phyloP scores from a whole-genome alignment of 2,113 vertebrate genomes.

The Cromileptes altivelis region DNA sequence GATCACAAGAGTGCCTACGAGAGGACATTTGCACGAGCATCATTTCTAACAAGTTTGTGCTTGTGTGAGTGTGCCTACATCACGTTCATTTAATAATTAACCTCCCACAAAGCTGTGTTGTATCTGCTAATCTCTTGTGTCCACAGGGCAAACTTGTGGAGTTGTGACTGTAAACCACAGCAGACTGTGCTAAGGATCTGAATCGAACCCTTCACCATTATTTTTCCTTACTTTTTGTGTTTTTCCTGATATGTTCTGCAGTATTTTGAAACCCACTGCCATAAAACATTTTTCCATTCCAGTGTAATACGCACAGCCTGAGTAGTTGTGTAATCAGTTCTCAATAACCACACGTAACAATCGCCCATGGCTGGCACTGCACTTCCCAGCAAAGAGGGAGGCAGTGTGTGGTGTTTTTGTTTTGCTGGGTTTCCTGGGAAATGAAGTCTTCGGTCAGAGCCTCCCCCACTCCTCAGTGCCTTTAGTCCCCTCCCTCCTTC shows the following conservation, averaged over 20 bases:
- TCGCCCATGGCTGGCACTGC: conserved; percentile 50
- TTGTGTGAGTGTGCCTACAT: conserved; percentile 5
- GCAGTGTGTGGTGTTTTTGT: conserved; percentile 58
- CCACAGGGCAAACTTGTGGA: neutral
- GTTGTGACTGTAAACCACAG: neutral
- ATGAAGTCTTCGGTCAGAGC: conserved; percentile 53
- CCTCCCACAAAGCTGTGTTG: conserved; percentile 11
- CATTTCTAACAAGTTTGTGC: conserved; percentile 1
- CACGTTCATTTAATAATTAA: conserved; percentile 32
- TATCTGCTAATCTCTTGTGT: conserved; percentile 8
- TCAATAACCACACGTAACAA: conserved; percentile 50
- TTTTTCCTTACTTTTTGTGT: neutral
- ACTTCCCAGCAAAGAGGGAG: conserved; percentile 52
- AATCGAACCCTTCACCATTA: neutral
- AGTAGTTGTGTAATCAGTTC: conserved; percentile 65
- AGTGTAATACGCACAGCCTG: conserved; percentile 16
- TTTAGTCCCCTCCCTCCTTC: conserved; percentile 57
- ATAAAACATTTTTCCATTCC: neutral
- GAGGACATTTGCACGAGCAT: neutral
- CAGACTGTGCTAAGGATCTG: neutral
- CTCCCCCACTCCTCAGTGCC: conserved; percentile 4
- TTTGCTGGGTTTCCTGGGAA: conserved; percentile 75
- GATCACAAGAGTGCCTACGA: neutral
- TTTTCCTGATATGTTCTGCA: conserved; percentile 29
- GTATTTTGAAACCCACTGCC: conserved; percentile 35